Evolutionary conservation across 2,797 vertebrate species (phyloP), one percentile per base, ranked within the genome.

Genomic region (Centroberyx gerrardi): DNA sequence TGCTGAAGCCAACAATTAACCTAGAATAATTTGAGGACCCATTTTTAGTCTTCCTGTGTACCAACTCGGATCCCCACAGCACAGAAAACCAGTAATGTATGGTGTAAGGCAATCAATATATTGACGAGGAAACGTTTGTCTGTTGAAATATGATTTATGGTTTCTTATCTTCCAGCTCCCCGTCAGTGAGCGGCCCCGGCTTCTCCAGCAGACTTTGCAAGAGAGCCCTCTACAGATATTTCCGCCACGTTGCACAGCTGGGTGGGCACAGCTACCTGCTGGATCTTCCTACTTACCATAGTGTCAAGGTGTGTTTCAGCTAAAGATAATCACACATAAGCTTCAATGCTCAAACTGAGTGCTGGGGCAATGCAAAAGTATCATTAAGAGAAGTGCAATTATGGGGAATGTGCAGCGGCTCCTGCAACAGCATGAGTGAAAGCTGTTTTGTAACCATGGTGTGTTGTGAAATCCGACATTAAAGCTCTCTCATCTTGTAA

Each of bases 191-290:
- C n/a, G 90, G 94, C 2, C 85, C 93, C 1, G 84, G 86, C 15
- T 86, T 91, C 64, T 90, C 93, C 64, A 95, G 94, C 90, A 93
- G 95, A 82, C 92, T 96, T 48, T 94, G 94, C 72, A 96, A 96
- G 90, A 91, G 91, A 84, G 94, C 94, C 2, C 76, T 94, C 76
- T 94, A 92, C 91, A 90, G 78, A 68, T 92, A 89, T 54, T 95
- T 96, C 80, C 82, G 60, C 8, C 46, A 55, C 61, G 87, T 92
- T 58, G 90, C 94, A 15, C 18, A 69, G 60, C 59, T 91, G 58
- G 72, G 84, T 46, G 90, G 88, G n/a, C 89, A 84, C 2, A 65
- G 70, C 72, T 69, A 88, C 52, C 88, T 95, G 63, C 81, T 92
- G 76, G 76, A 87, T 12, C 89, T 92, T 27, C 76, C 86, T 55